These are phyloP conservation scores for Solea senegalensis DNA, from an alignment of 2,113 vertebrate genomes.

Conservation along the genomic window DNA sequence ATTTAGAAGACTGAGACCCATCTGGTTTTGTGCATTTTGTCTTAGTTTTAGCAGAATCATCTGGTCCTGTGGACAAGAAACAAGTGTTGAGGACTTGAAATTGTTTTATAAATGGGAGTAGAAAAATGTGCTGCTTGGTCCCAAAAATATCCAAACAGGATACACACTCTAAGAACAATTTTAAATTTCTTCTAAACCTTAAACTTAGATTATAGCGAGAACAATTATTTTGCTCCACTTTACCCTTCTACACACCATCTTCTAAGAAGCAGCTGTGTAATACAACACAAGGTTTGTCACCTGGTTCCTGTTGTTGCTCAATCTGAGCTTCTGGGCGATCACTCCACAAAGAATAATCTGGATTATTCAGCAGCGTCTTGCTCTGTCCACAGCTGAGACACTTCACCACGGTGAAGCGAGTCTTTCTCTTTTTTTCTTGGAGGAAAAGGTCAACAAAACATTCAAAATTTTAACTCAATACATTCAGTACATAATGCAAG, in stretches of 20 bases:
- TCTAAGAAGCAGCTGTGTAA: neutral
- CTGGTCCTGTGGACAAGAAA: slow-evolving; percentile 41
- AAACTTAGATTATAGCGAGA: no score
- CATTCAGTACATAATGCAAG: neutral
- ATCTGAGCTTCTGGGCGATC: slow-evolving; percentile 81
- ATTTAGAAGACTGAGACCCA: slow-evolving; percentile 15
- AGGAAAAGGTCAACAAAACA: neutral
- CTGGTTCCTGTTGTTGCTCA: slow-evolving; percentile 70
- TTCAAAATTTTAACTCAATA: neutral
- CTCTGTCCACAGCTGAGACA: slow-evolving; percentile 82
- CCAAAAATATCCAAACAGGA: neutral
- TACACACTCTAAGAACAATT: no score
- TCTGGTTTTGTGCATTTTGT: slow-evolving; percentile 30
- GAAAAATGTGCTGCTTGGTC: neutral
- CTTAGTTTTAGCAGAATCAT: slow-evolving; percentile 25
- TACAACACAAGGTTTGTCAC: slow-evolving; percentile 41
- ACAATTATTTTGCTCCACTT: no score
- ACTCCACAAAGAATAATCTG: slow-evolving; percentile 81
- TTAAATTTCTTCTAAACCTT: no score
- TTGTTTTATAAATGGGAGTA: neutral
- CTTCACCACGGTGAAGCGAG: slow-evolving; percentile 72
- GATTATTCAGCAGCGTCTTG: slow-evolving; percentile 79
- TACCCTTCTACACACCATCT: no score
- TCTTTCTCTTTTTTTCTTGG: slow-evolving; percentile 64
- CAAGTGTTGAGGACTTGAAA: neutral